These are phyloP conservation scores for Heteromurus nitidus DNA, from an alignment of 2,888 invertebrate species.

Conservation along the genomic window DNA sequence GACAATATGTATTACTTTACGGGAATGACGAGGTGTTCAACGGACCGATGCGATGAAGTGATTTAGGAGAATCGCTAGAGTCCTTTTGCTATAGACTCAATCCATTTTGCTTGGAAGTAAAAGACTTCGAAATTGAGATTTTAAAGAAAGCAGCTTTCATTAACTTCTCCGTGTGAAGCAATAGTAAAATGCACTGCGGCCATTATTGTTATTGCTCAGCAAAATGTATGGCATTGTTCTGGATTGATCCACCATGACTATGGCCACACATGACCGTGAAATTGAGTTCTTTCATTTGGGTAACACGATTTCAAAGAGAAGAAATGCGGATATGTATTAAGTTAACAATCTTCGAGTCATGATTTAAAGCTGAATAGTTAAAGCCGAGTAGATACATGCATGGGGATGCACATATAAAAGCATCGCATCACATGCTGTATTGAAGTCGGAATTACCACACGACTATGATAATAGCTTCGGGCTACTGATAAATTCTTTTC, in stretches of 20 bases:
- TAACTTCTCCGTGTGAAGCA: not conserved
- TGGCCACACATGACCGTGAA: conserved; percentile 35
- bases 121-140: not conserved
- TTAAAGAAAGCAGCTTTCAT: not conserved
- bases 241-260: conserved; percentile 27
- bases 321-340: not conserved
- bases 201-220: conserved; percentile 13
- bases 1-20: too few species aligned
- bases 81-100: too few species aligned
- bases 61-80: too few species aligned
- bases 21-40: too few species aligned
- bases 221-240: conserved; percentile 9
- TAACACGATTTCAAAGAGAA: not conserved
- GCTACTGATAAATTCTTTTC: conserved; percentile 49
- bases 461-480: conserved; percentile 29
- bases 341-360: conserved; percentile 3
- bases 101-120: too few species aligned
- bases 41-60: too few species aligned
- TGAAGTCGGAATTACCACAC: conserved; percentile 10
- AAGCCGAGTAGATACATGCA: not conserved
- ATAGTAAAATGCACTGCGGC: not conserved
- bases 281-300: conserved; percentile 19
- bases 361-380: not conserved
- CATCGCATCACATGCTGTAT: too few species aligned
- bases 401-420: conserved; percentile 1